These are phyloP conservation scores for Mylabris sibirica DNA, from an alignment of 2,888 invertebrate genomes.

Conservation along the genomic window DNA sequence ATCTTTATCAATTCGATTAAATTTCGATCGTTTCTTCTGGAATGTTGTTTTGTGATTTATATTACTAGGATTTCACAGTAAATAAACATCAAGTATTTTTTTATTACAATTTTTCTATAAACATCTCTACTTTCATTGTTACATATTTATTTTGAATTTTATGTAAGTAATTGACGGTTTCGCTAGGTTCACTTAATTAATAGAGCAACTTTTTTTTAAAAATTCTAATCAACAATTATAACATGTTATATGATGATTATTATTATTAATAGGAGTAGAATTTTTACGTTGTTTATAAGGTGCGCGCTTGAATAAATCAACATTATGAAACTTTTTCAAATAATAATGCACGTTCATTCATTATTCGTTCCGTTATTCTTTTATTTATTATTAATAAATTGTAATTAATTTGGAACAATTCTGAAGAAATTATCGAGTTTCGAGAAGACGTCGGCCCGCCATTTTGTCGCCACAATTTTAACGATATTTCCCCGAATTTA, in stretches of 20 bases:
- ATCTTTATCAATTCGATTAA: neutral
- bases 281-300: neutral
- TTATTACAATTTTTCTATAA: conserved; percentile 19
- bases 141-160: conserved; percentile 39
- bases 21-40: neutral
- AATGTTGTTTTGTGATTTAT: neutral
- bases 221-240: conserved; percentile 36
- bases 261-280: neutral
- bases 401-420: neutral
- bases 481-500: neutral
- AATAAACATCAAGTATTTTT: conserved; percentile 36
- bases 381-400: neutral
- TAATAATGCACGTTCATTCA: neutral
- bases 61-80: conserved; percentile 25
- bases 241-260: conserved; percentile 24
- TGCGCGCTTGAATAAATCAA: conserved; percentile 7
- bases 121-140: conserved; percentile 41
- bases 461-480: neutral
- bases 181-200: conserved; percentile 38
- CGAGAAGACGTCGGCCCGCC: neutral
- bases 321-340: neutral
- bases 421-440: neutral
- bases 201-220: conserved; percentile 31
- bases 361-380: conserved; percentile 4
- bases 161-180: conserved; percentile 37